Conservation (phyloP, 2,797 vertebrate species). For the Caiman crocodilus region DNA sequence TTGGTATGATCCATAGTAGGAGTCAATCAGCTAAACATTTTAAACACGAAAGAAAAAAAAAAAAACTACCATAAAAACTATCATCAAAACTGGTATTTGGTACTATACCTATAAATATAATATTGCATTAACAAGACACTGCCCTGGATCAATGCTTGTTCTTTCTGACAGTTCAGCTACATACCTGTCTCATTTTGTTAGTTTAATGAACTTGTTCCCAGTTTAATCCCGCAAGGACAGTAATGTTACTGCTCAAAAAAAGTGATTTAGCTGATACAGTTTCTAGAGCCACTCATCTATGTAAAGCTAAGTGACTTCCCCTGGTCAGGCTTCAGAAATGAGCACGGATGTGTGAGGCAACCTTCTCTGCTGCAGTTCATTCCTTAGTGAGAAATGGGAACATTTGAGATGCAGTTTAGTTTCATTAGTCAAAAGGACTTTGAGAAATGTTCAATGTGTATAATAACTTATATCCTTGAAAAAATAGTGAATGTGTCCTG, state of each 20-base stretch:
- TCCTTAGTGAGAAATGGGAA: conserved; percentile 2
- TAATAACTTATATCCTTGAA: neutral
- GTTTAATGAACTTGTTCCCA: conserved; percentile 38
- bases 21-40: no score
- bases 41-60: no score
- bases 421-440: neutral
- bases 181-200: conserved; percentile 40
- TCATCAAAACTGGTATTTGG: neutral
- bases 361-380: conserved; percentile 18
- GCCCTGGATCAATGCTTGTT: neutral
- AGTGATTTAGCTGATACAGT: conserved; percentile 29
- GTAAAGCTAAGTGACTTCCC: conserved; percentile 30
- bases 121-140: neutral
- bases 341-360: neutral
- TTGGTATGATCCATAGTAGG: no score
- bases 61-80: neutral
- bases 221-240: neutral
- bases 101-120: neutral
- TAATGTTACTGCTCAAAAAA: neutral
- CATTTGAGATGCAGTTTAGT: neutral
- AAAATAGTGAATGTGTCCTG: neutral
- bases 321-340: conserved; percentile 25
- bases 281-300: conserved; percentile 37
- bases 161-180: conserved; percentile 21
- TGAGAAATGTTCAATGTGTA: neutral